Evolutionary conservation across 2,888 invertebrate genomes (phyloP).

Genomic region (Holacanthella duospinosa): DNA sequence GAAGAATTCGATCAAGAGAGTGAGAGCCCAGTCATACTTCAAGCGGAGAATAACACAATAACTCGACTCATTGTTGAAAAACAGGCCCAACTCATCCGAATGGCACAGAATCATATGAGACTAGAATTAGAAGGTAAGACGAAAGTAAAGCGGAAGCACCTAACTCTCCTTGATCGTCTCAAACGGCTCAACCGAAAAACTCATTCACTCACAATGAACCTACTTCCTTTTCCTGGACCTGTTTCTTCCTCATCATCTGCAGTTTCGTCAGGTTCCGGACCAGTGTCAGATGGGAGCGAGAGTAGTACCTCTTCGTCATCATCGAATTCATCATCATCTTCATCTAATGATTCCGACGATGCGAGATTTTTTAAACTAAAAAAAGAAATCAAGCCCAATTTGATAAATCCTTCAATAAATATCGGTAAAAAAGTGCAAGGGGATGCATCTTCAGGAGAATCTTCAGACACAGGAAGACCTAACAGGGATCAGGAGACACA

Average conservation of each 20-base stretch:
- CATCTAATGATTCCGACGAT: neutral
- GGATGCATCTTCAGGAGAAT: neutral
- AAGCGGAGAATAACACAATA: slow-evolving; percentile 21
- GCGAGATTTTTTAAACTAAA: neutral
- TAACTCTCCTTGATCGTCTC: neutral
- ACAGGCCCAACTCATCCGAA: slow-evolving; percentile 14
- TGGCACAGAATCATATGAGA: slow-evolving; percentile 13
- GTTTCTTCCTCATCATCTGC: slow-evolving; percentile 12
- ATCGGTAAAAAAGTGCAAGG: too few relatives aligned
- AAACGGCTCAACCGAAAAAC: neutral
- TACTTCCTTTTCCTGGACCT: neutral
- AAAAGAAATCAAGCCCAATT: slow-evolving; percentile 3
- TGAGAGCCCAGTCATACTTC: neutral
- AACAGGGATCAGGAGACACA: too few relatives aligned
- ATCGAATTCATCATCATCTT: neutral
- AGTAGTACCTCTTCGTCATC: neutral
- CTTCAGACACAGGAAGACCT: neutral
- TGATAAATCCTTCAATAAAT: too few relatives aligned
- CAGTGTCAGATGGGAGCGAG: neutral
- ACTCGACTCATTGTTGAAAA: slow-evolving; percentile 30
- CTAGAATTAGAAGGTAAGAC: slow-evolving; percentile 13
- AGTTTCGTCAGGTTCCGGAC: slow-evolving; percentile 5
- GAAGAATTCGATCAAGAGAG: neutral
- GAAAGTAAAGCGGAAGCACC: neutral
- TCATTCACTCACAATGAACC: neutral